These are phyloP conservation scores for Anthonomus grandis DNA, from an alignment of 1,140 invertebrate species.

Conservation along the genomic window DNA sequence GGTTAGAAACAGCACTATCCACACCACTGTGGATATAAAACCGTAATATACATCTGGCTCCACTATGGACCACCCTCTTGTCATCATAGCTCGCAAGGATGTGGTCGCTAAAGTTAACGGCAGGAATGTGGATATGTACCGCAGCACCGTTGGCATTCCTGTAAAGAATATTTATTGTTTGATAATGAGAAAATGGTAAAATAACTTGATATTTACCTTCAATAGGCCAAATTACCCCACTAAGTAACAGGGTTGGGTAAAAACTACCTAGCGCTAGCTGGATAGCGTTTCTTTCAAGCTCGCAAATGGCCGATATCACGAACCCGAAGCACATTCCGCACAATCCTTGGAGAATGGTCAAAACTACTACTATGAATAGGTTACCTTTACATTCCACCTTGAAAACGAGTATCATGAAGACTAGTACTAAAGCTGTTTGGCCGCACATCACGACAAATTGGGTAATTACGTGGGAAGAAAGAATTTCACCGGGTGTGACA, in stretches of 20 bases:
- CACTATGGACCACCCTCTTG: constrained; percentile 81
- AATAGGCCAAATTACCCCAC: constrained; percentile 67
- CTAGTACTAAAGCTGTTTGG: constrained; percentile 81
- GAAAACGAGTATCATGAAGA: constrained; percentile 89
- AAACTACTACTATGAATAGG: constrained; percentile 75
- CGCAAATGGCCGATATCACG: constrained; percentile 89
- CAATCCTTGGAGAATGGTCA: constrained; percentile 83
- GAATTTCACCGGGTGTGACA: constrained; percentile 83
- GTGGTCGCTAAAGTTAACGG: constrained; percentile 90
- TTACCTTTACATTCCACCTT: constrained; percentile 83
- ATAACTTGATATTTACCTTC: background rate
- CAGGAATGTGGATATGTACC: constrained; percentile 77
- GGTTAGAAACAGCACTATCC: constrained; percentile 83
- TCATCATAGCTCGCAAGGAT: constrained; percentile 82
- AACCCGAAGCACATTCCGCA: constrained; percentile 95
- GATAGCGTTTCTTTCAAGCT: constrained; percentile 90
- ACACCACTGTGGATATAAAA: constrained; percentile 81
- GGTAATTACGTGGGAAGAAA: constrained; percentile 87
- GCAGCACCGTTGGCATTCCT: constrained; percentile 76
- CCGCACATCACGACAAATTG: constrained; percentile 93
- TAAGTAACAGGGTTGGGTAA: constrained; percentile 87
- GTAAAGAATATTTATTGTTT: background rate
- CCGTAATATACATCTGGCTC: constrained; percentile 85
- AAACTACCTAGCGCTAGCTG: constrained; percentile 91
- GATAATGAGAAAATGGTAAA: background rate